Evolutionary conservation across 2,888 invertebrate genomes (phyloP), one percentile per base, ranked within the genome.

Genomic region (Noctua janthe): DNA sequence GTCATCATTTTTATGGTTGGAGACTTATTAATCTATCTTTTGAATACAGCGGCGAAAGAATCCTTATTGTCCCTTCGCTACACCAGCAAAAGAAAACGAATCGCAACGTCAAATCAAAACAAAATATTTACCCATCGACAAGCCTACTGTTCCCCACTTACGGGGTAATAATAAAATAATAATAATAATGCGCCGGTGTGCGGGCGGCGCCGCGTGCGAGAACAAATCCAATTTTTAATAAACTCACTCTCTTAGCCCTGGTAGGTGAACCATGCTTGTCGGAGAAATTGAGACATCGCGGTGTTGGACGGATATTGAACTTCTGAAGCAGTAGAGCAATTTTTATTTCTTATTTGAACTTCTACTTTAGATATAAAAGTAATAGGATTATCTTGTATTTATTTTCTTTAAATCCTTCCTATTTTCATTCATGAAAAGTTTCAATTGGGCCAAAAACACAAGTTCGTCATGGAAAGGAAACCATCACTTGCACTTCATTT

Each of bases 161-260:
- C 56, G 77, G 69, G 78, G 75, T 90, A 88, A 93, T 90, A 91
- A 90, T 91, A 90, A 91, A 91, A 91, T 85, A 84, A 84, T 84
- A 90, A 88, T 89, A 90, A 89, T 88, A 88, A 83, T 82, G 78
- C 77, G 72, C 49, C 62, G 75, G 83, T 84, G 87, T 78, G 79
- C 72, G 88, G 82, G 88, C 23, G 56, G 89, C 85, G 92, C 88
- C 92, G 91, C 92, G 92, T 91, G 92, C 88, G 82, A 88, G 88
- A 91, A 91, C 91, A 93, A 95, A 95, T 96, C 94, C 95, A 94
- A 95, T 95, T 95, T 95, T 95, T 96, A 95, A 95, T 95, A 95
- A 95, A 94, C 95, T 94, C 91, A 89, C 89, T 90, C 91, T 89
- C 88, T 90, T 88, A 82, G 86, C 71, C 62, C 29, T 72, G 82